These are phyloP conservation scores for Nomada hirtipes DNA, from an alignment of 2,888 invertebrate genomes.

Conservation along the genomic window DNA sequence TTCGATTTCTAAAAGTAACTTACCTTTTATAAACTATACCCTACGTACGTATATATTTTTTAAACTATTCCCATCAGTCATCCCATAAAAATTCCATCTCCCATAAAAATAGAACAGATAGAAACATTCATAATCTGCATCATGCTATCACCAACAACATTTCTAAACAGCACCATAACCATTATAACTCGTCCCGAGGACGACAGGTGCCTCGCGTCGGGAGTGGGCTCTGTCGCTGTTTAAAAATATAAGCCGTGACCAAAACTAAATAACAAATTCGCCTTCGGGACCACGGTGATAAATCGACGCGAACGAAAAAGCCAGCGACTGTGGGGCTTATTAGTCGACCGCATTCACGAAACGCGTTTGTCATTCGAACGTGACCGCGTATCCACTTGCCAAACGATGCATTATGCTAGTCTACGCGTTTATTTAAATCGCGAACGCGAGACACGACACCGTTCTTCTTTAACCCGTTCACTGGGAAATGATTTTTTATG, in stretches of 20 bases:
- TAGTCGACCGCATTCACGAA: constrained; percentile 18
- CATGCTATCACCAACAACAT: background rate
- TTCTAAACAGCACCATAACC: background rate
- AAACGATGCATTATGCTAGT: constrained; percentile 49
- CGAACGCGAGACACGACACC: constrained; percentile 19
- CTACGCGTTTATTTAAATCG: constrained; percentile 45
- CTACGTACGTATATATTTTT: too few relatives aligned
- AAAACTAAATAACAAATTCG: constrained; percentile 24
- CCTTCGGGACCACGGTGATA: constrained; percentile 1
- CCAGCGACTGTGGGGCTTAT: constrained; percentile 13
- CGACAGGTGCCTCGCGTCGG: constrained; percentile 46
- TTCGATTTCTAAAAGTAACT: too few relatives aligned
- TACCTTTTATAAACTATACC: too few relatives aligned
- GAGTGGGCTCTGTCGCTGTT: constrained; percentile 46
- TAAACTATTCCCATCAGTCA: too few relatives aligned
- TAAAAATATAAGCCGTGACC: constrained; percentile 55
- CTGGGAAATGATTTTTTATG: too few relatives aligned
- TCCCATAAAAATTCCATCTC: too few relatives aligned
- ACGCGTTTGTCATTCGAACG: constrained; percentile 48
- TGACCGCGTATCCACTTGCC: constrained; percentile 47
- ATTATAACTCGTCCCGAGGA: constrained; percentile 15
- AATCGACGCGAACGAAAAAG: constrained; percentile 16
- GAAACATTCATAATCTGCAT: too few relatives aligned
- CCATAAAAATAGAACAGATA: too few relatives aligned
- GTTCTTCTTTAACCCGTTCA: background rate